phyloP scores from a whole-genome alignment of 2,888 invertebrate species.

The Pollenia angustigena region DNA sequence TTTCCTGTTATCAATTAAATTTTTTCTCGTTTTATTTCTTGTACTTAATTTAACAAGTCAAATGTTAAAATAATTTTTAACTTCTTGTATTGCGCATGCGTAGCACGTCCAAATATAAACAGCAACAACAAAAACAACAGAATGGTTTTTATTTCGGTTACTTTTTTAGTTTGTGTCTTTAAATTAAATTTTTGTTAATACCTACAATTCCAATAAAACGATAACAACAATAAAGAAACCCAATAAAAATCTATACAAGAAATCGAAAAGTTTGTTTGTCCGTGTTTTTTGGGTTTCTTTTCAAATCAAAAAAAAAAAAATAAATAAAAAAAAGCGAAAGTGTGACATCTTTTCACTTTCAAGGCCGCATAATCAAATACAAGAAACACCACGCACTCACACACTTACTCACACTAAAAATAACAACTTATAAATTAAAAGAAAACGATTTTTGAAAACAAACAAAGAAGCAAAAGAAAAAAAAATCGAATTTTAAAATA shows the following conservation, averaged over 20 bases:
- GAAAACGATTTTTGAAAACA: conserved; percentile 65
- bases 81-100: conserved; percentile 47
- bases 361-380: conserved; percentile 77
- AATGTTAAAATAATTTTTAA: not conserved
- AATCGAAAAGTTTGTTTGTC: not conserved
- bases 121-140: not conserved
- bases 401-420: not conserved
- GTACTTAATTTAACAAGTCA: not conserved
- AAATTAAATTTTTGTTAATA: conserved; percentile 37
- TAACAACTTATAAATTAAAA: conserved; percentile 58
- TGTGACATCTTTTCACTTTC: conserved; percentile 83
- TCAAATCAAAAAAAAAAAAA: too few relatives aligned
- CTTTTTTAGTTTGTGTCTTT: conserved; percentile 6
- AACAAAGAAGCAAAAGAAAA: conserved; percentile 38
- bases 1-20: not conserved
- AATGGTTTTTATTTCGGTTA: conserved; percentile 29
- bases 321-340: conserved; percentile 79
- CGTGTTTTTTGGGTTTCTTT: conserved; percentile 32
- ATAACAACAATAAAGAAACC: conserved; percentile 41
- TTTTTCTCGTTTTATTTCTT: not conserved
- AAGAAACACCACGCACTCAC: conserved; percentile 14
- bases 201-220: conserved; percentile 6
- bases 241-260: conserved; percentile 21
- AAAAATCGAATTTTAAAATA: conserved; percentile 51
- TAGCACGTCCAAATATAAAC: conserved; percentile 51